Evolutionary conservation across 2,113 vertebrate species (phyloP), one percentile per base, ranked within the genome.

Genomic region (Ageneiosus marmoratus): DNA sequence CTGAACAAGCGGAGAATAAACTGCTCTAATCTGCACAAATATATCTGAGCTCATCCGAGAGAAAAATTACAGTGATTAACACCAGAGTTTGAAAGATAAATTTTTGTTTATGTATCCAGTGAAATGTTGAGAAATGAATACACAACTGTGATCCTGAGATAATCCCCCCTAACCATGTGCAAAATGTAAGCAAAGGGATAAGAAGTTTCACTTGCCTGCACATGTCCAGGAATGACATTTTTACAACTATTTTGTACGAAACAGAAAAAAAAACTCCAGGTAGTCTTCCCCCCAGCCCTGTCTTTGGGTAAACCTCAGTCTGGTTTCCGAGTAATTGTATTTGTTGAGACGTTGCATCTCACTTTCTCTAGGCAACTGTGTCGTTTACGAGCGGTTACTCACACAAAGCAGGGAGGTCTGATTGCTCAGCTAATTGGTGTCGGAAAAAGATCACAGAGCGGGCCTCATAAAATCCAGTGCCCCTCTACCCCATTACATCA

Each of bases 371-470:
- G 90, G 93, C 93, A 94, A 93, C 93, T 88, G 2, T 80, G 72
- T 79, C 51, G 60, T 91, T 88, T 92, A 91, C 82, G 87, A 91
- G 91, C 86, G 88, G 90, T 90, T 87, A 86, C 87, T 88, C 91
- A 82, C 89, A 91, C 87, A 92, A 92, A 88, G 89, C 89, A 70
- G 84, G 90, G 90, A 88, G 89, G 92, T 88, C 89, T 90, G 89
- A 94, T 93, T 91, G 92, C 93, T 91, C 88, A 72, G 90, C 92
- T 94, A 94, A 94, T 93, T 94, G 93, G 92, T 92, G 90, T 87
- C 90, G 89, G 88, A 91, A 89, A 90, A 88, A 91, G 90, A 93
- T 93, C 93, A 93, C 90, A 93, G 91, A 58, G 89, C 89, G 53
- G 87, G 4, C 58, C 89, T 91, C 80, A 50, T 90, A 92, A 93